Conservation (phyloP, 1,140 invertebrate species). For the Musca domestica region DNA sequence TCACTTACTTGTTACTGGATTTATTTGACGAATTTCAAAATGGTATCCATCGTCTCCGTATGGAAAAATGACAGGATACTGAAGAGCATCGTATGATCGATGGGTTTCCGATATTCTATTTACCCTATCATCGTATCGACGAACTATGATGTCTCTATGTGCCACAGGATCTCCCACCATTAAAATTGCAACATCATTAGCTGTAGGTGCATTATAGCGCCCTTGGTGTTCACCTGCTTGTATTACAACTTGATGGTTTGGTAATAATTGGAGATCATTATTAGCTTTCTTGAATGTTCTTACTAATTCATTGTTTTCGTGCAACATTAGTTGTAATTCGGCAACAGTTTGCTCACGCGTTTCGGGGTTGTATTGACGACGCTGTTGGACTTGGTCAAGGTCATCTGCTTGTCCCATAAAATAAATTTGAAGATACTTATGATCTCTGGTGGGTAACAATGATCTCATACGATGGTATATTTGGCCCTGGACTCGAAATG, state of each 20-base stretch:
- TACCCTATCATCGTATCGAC: conserved; percentile 55
- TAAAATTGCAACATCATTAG: conserved; percentile 41
- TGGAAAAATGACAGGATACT: conserved; percentile 55
- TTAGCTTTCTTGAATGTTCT: not conserved
- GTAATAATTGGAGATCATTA: not conserved
- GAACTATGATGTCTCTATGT: too few species aligned
- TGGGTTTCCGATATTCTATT: too few species aligned
- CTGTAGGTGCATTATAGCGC: conserved; percentile 50
- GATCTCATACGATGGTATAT: too few species aligned
- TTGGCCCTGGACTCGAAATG: not conserved
- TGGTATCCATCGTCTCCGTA: conserved; percentile 52
- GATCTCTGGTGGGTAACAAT: not conserved
- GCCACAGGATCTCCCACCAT: conserved; percentile 40
- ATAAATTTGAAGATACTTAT: not conserved
- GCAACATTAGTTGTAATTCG: not conserved
- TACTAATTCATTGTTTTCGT: not conserved
- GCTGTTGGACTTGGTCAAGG: too few species aligned
- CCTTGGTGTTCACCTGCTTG: conserved; percentile 45
- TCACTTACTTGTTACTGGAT: not conserved
- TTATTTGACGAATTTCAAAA: conserved; percentile 9
- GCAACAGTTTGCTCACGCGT: not conserved
- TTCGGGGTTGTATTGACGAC: not conserved
- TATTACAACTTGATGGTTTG: not conserved
- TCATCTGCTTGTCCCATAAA: not conserved
- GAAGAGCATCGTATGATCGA: conserved; percentile 51